Percentiles rank a stretch among this genome's conserved stretches.
Conservation (phyloP, 2,113 vertebrate genomes). For the Arenaria interpres region DNA sequence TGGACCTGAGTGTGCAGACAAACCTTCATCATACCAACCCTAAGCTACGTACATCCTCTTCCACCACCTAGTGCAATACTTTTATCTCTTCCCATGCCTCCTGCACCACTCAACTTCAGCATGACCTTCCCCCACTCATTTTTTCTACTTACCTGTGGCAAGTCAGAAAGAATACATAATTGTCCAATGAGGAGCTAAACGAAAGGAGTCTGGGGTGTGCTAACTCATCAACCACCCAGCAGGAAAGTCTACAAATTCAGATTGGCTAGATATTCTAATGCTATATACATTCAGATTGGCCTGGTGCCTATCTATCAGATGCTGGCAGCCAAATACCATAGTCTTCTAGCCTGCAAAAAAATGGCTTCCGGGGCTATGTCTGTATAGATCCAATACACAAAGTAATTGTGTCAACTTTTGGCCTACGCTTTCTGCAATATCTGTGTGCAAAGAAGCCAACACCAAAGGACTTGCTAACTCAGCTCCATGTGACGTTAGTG, state of each 20-base stretch:
- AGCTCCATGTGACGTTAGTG: not conserved
- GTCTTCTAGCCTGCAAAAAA: not conserved
- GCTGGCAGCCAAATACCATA: not conserved
- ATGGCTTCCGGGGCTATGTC: not conserved
- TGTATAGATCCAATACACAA: not conserved
- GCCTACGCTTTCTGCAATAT: not conserved
- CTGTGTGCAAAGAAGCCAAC: not conserved
- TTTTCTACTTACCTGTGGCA: constrained; percentile 1
- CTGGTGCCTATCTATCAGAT: not conserved
- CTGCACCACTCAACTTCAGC: not conserved
- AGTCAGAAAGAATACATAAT: not conserved
- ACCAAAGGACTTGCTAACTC: not conserved
- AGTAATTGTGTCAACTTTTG: not conserved
- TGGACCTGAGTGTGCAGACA: not conserved
- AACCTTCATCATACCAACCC: not conserved
- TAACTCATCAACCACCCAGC: constrained; percentile 11
- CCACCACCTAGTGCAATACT: not conserved
- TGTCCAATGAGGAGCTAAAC: not conserved
- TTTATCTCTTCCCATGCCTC: constrained; percentile 6
- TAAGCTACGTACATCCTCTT: not conserved
- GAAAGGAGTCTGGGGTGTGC: not conserved
- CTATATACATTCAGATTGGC: not conserved
- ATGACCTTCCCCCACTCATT: not conserved
- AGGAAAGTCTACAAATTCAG: constrained; percentile 15
- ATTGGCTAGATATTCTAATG: not conserved